A percentile compares a stretch with the other conserved stretches of the same genome.
These are phyloP conservation scores for Drosophila trapezifrons DNA, from an alignment of 1,140 invertebrate species.

Conservation along the genomic window DNA sequence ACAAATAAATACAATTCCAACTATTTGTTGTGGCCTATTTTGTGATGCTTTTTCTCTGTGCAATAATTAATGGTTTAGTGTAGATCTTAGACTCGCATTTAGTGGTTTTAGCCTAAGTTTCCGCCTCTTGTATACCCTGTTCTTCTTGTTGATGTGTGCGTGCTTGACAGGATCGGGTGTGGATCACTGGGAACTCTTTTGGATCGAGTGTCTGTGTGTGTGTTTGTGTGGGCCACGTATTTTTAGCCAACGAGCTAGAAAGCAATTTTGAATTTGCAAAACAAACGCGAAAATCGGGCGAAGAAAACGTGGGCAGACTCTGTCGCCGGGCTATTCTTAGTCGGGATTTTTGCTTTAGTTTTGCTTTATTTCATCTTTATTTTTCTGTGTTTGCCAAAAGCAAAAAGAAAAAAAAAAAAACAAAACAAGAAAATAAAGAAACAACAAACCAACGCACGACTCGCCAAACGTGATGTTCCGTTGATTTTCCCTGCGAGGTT, in stretches of 20 bases:
- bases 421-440: conserved; percentile 25
- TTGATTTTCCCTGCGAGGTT: conserved; percentile 42
- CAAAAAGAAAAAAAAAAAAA: conserved; percentile 24
- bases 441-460: conserved; percentile 54
- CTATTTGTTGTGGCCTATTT: conserved; percentile 18
- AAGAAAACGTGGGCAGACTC: conserved; percentile 70
- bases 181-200: conserved; percentile 44
- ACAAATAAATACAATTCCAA: not conserved
- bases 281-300: conserved; percentile 57
- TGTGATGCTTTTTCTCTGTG: conserved; percentile 39
- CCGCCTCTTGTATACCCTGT: not conserved
- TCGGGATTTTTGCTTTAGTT: conserved; percentile 32
- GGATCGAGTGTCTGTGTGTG: conserved; percentile 1
- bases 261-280: conserved; percentile 51
- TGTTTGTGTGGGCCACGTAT: conserved; percentile 47
- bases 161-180: conserved; percentile 45
- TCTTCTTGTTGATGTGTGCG: conserved; percentile 1
- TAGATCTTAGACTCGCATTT: conserved; percentile 21
- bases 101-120: conserved; percentile 35
- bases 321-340: conserved; percentile 43
- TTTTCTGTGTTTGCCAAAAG: conserved; percentile 68
- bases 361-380: conserved; percentile 51
- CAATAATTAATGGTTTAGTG: conserved; percentile 24
- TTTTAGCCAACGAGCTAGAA: conserved; percentile 67
- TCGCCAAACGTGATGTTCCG: conserved; percentile 69